phyloP scores from a whole-genome alignment of 2,113 vertebrate species.

The human (Homo sapiens) region DNA sequence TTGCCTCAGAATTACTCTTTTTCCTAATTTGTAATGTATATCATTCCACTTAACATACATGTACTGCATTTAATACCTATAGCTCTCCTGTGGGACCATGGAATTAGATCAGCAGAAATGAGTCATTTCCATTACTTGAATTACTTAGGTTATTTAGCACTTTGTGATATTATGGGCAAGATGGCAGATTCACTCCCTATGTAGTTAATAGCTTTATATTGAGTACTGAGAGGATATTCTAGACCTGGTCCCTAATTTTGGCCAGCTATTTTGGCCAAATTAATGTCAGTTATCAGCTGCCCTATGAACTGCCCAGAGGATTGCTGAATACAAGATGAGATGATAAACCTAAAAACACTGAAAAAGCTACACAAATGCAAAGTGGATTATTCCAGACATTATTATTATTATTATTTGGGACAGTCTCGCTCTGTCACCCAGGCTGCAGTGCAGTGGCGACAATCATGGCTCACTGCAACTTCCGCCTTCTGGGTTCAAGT shows the following conservation, averaged over 20 bases:
- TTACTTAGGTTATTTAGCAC: not conserved
- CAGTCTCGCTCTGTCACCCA: too few species aligned
- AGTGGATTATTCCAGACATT: not conserved
- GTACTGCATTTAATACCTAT: not conserved
- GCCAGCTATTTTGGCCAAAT: not conserved
- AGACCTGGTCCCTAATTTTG: not conserved
- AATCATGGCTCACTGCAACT: too few species aligned
- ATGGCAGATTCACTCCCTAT: not conserved
- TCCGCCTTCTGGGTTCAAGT: too few species aligned
- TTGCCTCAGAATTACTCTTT: conserved; percentile 7
- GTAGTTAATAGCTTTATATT: not conserved
- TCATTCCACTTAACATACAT: not conserved
- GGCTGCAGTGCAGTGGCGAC: too few species aligned
- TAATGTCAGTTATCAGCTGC: not conserved
- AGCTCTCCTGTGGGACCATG: not conserved
- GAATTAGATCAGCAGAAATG: conserved; percentile 22
- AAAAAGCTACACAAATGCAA: not conserved
- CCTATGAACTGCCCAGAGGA: not conserved
- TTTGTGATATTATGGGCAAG: not conserved
- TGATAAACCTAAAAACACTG: not conserved
- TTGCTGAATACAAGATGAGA: not conserved
- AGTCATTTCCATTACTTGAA: conserved; percentile 47
- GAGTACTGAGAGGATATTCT: not conserved
- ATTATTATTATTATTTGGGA: too few species aligned
- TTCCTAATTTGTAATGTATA: conserved; percentile 31